Base-by-base conservation (phyloP, 2,113 vertebrate genomes). In the Muscicapa adusta region DNA sequence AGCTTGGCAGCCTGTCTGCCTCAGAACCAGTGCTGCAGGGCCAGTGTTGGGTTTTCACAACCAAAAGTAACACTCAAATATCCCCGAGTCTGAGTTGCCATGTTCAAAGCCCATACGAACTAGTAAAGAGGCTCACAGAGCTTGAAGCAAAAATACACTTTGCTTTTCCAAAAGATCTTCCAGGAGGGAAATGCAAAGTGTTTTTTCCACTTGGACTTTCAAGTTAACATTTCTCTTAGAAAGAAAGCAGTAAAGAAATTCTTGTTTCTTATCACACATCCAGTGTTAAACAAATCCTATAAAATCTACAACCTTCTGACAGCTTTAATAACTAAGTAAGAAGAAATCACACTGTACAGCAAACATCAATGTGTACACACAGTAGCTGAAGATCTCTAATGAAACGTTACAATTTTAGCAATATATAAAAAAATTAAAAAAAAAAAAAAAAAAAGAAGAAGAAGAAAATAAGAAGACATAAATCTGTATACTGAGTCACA, bases 1-100 rank as follows among this genome's bases (percentile, higher is more conserved):
- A 70, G 25, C 47, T 29, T 0, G 0, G 48, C 10, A 28, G 31
- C 40, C 2, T 0, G 2, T 24, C 31, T 73, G 15, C 58, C 33
- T 43, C 4, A 3, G 16, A 56, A 10, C 10, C 1, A 0, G 8
- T 26, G 72, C 62, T 63, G 24, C 3, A 2, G 51, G 31, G 34
- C 12, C 40, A 25, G 1, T 40, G 7, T 11, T 5, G 38, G 5
- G 4, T 42, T 88, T 57, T 54, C 60, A 61, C 11, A 31, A 7
- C 22, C 48, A 18, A 53, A 51, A 12, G 6, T 24, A 56, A 33
- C 33, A 67, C 53, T 24, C 40, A 22, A 78, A 87, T 68, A 18
- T 36, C 10, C 14, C 11, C 8, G 3, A 48, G 28, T 17, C 33
- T 65, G 24, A 81, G 4, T 8, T 67, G 24, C 18, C 9, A 8